Percentiles rank a stretch among this genome's conserved stretches.
These are phyloP conservation scores for Hypanus sabinus DNA, from an alignment of 2,113 vertebrate genomes.

Conservation along the genomic window DNA sequence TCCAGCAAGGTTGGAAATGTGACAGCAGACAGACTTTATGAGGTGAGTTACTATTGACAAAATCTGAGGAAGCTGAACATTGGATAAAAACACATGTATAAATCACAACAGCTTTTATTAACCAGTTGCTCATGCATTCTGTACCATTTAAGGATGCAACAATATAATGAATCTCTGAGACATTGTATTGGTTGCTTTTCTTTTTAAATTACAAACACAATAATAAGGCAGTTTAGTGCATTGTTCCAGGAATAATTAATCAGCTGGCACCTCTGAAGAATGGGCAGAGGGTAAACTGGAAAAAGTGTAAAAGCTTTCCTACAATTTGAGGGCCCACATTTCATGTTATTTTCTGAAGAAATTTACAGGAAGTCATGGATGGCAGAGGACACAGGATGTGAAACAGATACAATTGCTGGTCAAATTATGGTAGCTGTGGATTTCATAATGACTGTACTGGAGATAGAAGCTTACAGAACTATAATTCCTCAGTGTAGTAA, in stretches of 20 bases:
- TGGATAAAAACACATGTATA: not conserved
- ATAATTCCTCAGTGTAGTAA: not conserved
- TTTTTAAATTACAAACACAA: not conserved
- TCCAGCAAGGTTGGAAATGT: too few relatives aligned
- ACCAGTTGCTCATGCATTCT: not conserved
- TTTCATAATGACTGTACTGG: not conserved
- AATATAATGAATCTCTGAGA: not conserved
- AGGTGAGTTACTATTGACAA: too few relatives aligned
- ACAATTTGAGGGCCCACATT: too few relatives aligned
- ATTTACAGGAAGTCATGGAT: too few relatives aligned
- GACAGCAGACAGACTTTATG: too few relatives aligned
- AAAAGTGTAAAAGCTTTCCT: not conserved
- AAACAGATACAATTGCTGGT: not conserved
- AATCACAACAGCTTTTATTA: not conserved
- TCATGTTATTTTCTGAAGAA: too few relatives aligned
- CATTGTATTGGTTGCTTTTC: not conserved
- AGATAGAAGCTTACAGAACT: not conserved
- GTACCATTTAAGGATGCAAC: not conserved
- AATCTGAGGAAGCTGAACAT: too few relatives aligned
- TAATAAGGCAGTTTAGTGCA: not conserved
- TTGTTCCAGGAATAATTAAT: not conserved
- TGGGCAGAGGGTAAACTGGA: not conserved
- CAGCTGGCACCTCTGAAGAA: not conserved
- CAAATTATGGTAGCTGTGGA: not conserved
- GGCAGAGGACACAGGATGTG: not conserved